These are phyloP conservation scores for Globodera rostochiensis DNA, from an alignment of 1,140 invertebrate species.

Conservation along the genomic window DNA sequence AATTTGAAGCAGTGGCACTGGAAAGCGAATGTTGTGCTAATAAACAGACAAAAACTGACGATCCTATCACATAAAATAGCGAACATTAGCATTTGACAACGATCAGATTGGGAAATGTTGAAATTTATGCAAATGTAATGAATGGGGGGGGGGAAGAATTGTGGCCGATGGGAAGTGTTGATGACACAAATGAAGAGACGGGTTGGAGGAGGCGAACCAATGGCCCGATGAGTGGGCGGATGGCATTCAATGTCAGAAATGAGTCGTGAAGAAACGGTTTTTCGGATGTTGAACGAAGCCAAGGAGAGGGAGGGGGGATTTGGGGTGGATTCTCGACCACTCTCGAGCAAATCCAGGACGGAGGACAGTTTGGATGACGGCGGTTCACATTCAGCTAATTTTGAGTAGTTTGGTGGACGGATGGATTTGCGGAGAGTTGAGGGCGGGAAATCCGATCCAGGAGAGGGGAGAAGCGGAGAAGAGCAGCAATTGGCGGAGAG, in stretches of 20 bases:
- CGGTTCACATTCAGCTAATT: constrained; percentile 9
- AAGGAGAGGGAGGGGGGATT: too few species aligned
- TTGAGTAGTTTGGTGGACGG: background rate
- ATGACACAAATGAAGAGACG: background rate
- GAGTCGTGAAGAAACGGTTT: background rate
- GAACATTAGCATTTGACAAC: constrained; percentile 7
- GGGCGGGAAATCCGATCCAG: constrained; percentile 10
- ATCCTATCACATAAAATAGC: background rate
- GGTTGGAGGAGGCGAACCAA: too few species aligned
- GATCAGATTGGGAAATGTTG: background rate
- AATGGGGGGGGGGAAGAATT: background rate
- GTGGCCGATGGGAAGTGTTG: background rate
- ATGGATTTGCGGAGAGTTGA: background rate
- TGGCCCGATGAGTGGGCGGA: too few species aligned
- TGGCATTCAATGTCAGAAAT: too few species aligned
- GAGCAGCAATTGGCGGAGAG: constrained; percentile 7
- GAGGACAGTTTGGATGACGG: background rate
- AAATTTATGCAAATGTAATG: constrained; percentile 10
- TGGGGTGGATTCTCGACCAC: background rate
- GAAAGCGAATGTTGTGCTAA: background rate
- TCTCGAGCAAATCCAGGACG: background rate
- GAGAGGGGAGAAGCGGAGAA: background rate
- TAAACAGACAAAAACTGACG: background rate
- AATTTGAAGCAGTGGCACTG: background rate
- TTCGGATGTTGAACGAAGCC: background rate